Evolutionary conservation across 2,797 vertebrate genomes (phyloP).

Genomic region (Sciurus vulgaris): DNA sequence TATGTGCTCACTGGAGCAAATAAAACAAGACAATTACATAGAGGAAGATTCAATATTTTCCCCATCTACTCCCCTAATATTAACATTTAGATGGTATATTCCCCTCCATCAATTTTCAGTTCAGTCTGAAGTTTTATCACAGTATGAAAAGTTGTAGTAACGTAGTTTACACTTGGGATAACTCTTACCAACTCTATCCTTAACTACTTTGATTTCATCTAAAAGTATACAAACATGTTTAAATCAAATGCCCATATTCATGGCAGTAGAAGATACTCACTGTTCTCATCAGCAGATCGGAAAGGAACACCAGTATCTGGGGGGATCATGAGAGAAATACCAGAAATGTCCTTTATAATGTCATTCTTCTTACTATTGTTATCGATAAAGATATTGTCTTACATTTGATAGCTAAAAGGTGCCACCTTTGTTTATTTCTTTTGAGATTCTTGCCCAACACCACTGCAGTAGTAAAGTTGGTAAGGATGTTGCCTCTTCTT

Average conservation of each 20-base stretch:
- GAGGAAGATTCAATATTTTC: not conserved
- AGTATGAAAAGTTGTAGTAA: not conserved
- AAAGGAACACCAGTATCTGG: not conserved
- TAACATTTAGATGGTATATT: not conserved
- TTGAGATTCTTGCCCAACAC: not conserved
- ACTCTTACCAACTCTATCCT: not conserved
- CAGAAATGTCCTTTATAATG: not conserved
- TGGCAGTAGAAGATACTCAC: not conserved
- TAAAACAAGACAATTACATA: not conserved
- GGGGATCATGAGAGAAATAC: not conserved
- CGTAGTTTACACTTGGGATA: not conserved
- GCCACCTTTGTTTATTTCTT: not conserved
- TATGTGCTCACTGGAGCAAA: not conserved
- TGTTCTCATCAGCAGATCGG: not conserved
- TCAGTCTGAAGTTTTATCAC: not conserved
- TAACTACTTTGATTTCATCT: not conserved
- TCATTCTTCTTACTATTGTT: not conserved
- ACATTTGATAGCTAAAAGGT: not conserved
- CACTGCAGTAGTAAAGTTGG: not conserved
- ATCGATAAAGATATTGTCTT: not conserved
- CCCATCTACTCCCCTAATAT: not conserved
- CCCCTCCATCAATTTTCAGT: slow-evolving; percentile 16
- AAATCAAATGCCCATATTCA: not conserved
- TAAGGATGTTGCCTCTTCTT: not conserved
- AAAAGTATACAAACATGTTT: not conserved